Conservation (phyloP, 1,140 invertebrate species). For the Hirudo medicinalis region DNA sequence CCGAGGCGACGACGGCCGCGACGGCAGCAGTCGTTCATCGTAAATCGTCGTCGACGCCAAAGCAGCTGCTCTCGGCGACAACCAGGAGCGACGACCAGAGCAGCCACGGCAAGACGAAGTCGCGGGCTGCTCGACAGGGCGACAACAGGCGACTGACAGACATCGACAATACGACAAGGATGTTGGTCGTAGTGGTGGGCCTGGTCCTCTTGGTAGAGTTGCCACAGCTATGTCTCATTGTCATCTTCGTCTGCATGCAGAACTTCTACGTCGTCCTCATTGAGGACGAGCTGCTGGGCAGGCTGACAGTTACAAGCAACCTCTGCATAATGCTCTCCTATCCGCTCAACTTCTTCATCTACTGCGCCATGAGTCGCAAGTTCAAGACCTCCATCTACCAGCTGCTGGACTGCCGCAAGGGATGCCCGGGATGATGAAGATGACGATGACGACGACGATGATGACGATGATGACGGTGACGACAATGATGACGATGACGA, state of each 20-base stretch:
- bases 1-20: too few species aligned
- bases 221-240: constrained; percentile 21
- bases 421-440: not conserved
- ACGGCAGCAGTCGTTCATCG: too few species aligned
- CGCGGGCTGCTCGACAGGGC: constrained; percentile 38
- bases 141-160: constrained; percentile 68
- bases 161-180: constrained; percentile 73
- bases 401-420: not conserved
- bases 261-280: constrained; percentile 19
- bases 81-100: constrained; percentile 54
- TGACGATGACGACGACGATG: not conserved
- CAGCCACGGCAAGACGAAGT: constrained; percentile 67
- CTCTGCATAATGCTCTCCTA: constrained; percentile 76
- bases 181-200: constrained; percentile 55
- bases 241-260: constrained; percentile 20
- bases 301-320: constrained; percentile 23
- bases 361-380: constrained; percentile 16
- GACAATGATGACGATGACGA: not conserved
- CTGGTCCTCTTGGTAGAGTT: constrained; percentile 24
- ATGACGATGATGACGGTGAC: not conserved
- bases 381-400: not conserved
- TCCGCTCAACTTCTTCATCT: constrained; percentile 40
- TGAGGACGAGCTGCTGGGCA: not conserved
- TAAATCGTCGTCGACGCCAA: too few species aligned
- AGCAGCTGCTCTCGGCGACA: constrained; percentile 49